These are phyloP conservation scores for Rhopilema esculentum DNA, from an alignment of 30 jellyfish, hydroid and myxozoan genomes.

Conservation along the genomic window DNA sequence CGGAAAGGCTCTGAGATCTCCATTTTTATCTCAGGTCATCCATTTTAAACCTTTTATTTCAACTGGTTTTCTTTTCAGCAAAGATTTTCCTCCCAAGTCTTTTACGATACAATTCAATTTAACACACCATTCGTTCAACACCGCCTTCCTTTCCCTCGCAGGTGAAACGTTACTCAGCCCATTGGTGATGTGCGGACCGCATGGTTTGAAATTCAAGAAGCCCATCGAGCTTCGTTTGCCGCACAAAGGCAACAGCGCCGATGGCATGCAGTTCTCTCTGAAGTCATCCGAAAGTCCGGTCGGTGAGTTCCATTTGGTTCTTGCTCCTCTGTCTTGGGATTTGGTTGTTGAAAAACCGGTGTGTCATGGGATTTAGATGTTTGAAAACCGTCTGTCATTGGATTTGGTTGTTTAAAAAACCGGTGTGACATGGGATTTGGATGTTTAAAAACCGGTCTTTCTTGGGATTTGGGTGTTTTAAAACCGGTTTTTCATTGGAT, in stretches of 20 bases:
- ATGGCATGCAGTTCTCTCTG: conserved; percentile 92
- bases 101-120: neutral
- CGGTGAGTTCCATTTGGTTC: conserved; percentile 42
- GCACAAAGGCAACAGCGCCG: conserved; percentile 92
- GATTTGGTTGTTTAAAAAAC: too few species aligned
- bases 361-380: neutral
- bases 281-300: conserved; percentile 91
- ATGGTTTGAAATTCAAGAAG: conserved; percentile 91
- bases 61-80: too few species aligned
- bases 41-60: too few species aligned
- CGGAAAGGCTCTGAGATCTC: too few species aligned
- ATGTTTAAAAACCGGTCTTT: neutral
- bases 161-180: conserved; percentile 97
- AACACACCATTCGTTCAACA: too few species aligned
- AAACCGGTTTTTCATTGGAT: neutral
- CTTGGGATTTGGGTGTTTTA: neutral
- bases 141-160: too few species aligned
- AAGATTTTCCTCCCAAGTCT: neutral
- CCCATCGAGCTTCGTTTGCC: conserved; percentile 97
- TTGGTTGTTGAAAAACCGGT: neutral
- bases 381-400: neutral
- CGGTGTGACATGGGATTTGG: neutral
- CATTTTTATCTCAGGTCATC: too few species aligned
- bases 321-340: too few species aligned
- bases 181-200: conserved; percentile 98